Evolutionary conservation across 2,113 vertebrate species (phyloP), one percentile per base, ranked within the genome.

Genomic region (Isichthys henryi): DNA sequence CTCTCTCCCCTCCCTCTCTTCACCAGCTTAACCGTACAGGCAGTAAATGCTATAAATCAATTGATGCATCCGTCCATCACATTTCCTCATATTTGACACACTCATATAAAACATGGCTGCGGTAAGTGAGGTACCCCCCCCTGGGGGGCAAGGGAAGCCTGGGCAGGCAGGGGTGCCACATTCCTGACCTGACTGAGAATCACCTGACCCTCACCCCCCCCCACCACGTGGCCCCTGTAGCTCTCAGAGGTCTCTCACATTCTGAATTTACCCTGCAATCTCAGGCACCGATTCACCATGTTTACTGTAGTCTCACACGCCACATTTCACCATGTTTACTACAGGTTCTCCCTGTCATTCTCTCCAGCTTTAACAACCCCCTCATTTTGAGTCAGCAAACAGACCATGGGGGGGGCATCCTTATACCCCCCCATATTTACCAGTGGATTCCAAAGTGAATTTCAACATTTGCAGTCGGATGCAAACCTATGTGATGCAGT

Each of bases 251-350:
- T 77, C 46, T 13, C 77, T n/a, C 27, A 35, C 23, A 74, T 31
- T 88, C 21, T 53, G 91, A 94, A 94, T 93, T 94, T 93, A 94
- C 92, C 91, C 92, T 91, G 93, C 91, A 93, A 92, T 93, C 92
- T 92, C 93, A 92, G 89, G 92, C 91, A 91, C 87, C 84, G 53
- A 56, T 87, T 86, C 53, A 88, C 90, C 88, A 84, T 86, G 48
- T 89, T 91, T 77, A 58, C 53, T 23, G 23, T 8, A 58, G 53
- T 53, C 52, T 17, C 52, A 53, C 89, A 9, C 91, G 88, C 91
- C 88, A 58, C 19, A 23, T 23, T 87, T 86, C 62, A 88, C 90
- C 86, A 58, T 87, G 46, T 89, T 91, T 74, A 21, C 53, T 21
- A 56, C 17, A 58, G 53, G 19, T 23, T 53, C 4, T 19, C 17